These are phyloP conservation scores for Drosophila quinaria DNA, from an alignment of 2,888 invertebrate species.

Conservation along the genomic window DNA sequence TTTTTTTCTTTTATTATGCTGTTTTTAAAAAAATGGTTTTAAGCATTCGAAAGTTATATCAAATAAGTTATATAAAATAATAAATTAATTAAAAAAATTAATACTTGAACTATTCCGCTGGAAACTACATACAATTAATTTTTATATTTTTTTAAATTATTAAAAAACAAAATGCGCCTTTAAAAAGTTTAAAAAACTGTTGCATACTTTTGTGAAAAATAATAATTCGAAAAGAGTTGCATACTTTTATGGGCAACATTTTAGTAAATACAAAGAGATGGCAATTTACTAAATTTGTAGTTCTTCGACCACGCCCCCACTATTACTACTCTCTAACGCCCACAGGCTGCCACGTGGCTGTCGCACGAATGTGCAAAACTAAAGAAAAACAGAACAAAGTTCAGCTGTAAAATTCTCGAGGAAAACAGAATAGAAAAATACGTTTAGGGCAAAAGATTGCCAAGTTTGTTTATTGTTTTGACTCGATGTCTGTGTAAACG, in stretches of 20 bases:
- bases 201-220: constrained; percentile 39
- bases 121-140: not conserved
- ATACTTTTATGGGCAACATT: constrained; percentile 27
- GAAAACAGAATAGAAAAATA: constrained; percentile 6
- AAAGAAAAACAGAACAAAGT: constrained; percentile 6
- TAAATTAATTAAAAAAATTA: not conserved
- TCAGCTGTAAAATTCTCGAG: not conserved
- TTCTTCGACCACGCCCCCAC: constrained; percentile 17
- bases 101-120: not conserved
- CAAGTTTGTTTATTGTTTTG: constrained; percentile 28
- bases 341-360: constrained; percentile 7
- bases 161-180: not conserved
- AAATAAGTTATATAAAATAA: not conserved
- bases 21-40: too few species aligned
- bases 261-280: constrained; percentile 13
- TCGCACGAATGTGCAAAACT: constrained; percentile 16
- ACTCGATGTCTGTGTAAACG: constrained; percentile 1
- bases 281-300: not conserved
- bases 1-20: too few species aligned
- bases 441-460: constrained; percentile 9
- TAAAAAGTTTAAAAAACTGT: constrained; percentile 1
- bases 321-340: constrained; percentile 10
- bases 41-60: not conserved
- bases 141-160: not conserved
- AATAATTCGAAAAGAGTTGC: constrained; percentile 25